These are phyloP conservation scores for Brachionus manjavacas DNA, from an alignment of 1,140 invertebrate genomes.

Conservation along the genomic window DNA sequence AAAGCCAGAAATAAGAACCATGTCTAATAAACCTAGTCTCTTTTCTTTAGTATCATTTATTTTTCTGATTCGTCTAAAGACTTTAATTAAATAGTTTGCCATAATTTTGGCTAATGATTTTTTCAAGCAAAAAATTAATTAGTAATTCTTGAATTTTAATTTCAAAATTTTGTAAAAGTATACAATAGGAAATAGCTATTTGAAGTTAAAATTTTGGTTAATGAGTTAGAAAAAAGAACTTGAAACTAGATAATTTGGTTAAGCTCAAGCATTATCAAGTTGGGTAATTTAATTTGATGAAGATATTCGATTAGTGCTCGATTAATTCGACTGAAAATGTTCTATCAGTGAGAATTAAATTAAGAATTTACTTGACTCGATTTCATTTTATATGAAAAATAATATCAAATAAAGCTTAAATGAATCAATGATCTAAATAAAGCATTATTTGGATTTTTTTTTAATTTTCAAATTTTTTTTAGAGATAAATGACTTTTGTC, in stretches of 20 bases:
- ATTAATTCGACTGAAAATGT: neutral
- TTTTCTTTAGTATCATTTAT: neutral
- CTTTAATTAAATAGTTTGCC: conserved; percentile 24
- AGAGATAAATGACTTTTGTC: neutral
- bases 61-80: neutral
- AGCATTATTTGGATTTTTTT: neutral
- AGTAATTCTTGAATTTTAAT: neutral
- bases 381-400: neutral
- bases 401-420: neutral
- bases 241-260: neutral
- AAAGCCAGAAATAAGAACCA: neutral
- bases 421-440: neutral
- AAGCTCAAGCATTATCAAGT: neutral
- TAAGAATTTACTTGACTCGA: neutral
- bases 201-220: neutral
- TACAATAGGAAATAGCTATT: neutral
- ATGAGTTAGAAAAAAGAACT: neutral
- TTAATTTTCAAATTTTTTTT: neutral
- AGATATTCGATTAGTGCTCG: neutral
- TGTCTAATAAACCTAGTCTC: neutral
- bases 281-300: neutral
- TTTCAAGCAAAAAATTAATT: neutral
- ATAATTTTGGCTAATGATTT: conserved; percentile 27
- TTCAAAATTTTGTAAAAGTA: neutral
- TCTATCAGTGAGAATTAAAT: neutral